A percentile compares a stretch with the other conserved stretches of the same genome.
phyloP scores from a whole-genome alignment of 1,140 invertebrate species.

The Drosophila miranda region DNA sequence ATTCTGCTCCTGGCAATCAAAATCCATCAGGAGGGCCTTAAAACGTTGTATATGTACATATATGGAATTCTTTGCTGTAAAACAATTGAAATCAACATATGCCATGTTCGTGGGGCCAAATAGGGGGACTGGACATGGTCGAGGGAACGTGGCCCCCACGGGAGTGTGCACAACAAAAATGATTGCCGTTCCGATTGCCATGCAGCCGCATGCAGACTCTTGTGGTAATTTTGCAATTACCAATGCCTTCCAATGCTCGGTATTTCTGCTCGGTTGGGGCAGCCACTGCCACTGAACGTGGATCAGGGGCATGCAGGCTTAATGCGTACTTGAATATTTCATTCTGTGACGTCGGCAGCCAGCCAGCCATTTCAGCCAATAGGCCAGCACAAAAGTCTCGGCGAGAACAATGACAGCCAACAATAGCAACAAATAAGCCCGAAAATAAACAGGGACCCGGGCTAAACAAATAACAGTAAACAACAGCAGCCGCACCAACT shows the following conservation, averaged over 20 bases:
- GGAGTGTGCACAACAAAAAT: constrained; percentile 46
- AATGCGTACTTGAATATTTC: constrained; percentile 81
- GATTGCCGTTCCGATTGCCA: constrained; percentile 66
- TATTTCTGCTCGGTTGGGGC: constrained; percentile 22
- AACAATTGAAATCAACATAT: constrained; percentile 74
- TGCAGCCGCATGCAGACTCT: constrained; percentile 60
- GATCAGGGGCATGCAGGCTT: constrained; percentile 61
- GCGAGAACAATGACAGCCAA: constrained; percentile 75
- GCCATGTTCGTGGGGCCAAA: constrained; percentile 10
- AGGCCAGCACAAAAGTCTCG: constrained; percentile 7
- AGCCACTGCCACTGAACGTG: constrained; percentile 10
- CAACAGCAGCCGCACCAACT: constrained; percentile 59
- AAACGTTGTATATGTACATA: too few species aligned
- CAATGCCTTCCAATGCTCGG: constrained; percentile 24
- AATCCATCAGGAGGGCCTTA: too few species aligned
- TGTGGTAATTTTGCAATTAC: constrained; percentile 78
- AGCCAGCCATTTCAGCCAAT: constrained; percentile 16
- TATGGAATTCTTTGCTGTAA: too few species aligned
- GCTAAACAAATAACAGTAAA: constrained; percentile 81
- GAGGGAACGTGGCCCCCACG: background rate
- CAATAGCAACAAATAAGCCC: constrained; percentile 79
- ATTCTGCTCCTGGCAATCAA: too few species aligned
- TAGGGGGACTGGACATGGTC: background rate
- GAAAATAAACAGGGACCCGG: constrained; percentile 76
- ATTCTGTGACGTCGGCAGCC: constrained; percentile 67